phyloP scores from a whole-genome alignment of 1,140 invertebrate genomes.

The Penaeus japonicus region DNA sequence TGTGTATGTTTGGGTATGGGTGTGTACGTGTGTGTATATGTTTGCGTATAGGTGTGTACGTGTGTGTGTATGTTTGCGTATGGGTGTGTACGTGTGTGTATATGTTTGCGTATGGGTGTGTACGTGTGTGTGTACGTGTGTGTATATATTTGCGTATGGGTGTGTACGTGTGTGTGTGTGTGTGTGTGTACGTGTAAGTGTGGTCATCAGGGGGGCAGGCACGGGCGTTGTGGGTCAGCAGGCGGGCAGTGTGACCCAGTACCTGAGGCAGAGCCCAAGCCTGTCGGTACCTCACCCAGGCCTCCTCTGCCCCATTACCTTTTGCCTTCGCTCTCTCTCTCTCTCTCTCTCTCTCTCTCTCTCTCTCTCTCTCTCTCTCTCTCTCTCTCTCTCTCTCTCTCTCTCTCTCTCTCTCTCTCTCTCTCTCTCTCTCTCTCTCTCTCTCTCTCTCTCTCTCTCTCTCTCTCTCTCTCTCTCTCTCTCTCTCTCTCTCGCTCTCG shows the following conservation, averaged over 20 bases:
- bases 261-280: too few relatives aligned
- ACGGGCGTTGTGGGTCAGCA: too few relatives aligned
- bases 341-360: background rate
- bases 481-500: constrained; percentile 22
- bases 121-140: background rate
- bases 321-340: background rate
- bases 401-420: constrained; percentile 7
- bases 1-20: background rate
- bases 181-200: background rate
- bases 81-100: background rate
- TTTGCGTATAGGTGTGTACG: background rate
- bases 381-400: constrained; percentile 1
- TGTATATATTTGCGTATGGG: background rate
- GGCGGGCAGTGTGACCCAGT: background rate
- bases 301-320: background rate
- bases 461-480: background rate
- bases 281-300: too few relatives aligned
- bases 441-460: background rate
- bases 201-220: background rate
- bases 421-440: background rate
- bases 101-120: background rate
- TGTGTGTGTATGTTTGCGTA: background rate
- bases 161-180: background rate
- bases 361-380: background rate
- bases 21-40: background rate